Evolutionary conservation across 2,797 vertebrate species (phyloP).

Genomic region (Myotis vivesi): DNA sequence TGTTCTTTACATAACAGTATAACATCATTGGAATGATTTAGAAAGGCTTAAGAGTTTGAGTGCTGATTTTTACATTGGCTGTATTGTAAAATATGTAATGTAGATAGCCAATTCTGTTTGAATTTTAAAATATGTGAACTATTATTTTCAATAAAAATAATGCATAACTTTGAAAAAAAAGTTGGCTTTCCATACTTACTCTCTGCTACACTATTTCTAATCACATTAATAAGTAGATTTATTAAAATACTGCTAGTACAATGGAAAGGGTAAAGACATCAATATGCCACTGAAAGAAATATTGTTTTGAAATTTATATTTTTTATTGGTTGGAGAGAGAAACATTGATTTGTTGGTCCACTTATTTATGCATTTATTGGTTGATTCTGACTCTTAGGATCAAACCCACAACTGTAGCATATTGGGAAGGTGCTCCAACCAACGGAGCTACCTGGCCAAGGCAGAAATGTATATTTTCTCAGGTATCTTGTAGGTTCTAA

Average conservation of each 20-base stretch:
- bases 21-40: neutral
- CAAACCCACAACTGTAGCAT: too few species aligned
- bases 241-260: conserved; percentile 47
- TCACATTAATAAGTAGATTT: conserved; percentile 41
- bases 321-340: too few species aligned
- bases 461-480: neutral
- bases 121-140: too few species aligned
- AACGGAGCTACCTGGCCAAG: too few species aligned
- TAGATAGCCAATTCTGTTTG: too few species aligned
- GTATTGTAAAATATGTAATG: too few species aligned
- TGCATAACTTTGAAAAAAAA: too few species aligned
- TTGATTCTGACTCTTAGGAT: too few species aligned
- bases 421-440: too few species aligned
- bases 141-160: too few species aligned
- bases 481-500: neutral
- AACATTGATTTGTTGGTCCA: too few species aligned
- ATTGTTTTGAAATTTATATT: neutral
- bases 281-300: conserved; percentile 27
- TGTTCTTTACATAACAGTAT: neutral
- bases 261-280: conserved; percentile 6
- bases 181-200: neutral
- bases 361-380: too few species aligned
- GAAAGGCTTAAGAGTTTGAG: neutral
- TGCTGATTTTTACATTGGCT: neutral
- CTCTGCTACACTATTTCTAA: conserved; percentile 12